Evolutionary conservation across 2,113 vertebrate species (phyloP).

Genomic region (Psilopogon haemacephalus): DNA sequence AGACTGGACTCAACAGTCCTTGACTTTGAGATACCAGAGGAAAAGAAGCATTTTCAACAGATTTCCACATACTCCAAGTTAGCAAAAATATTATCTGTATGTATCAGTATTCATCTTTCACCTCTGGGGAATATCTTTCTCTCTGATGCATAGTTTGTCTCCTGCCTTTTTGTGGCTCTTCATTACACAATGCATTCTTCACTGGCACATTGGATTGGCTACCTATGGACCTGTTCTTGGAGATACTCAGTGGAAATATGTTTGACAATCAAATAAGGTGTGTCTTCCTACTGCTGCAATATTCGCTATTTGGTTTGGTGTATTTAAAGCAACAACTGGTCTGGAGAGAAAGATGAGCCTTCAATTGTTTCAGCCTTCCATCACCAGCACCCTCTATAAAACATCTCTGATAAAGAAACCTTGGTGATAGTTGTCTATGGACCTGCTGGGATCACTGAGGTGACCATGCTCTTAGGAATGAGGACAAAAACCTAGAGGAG

Average conservation of each 20-base stretch:
- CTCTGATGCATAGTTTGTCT: neutral
- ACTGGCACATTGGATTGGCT: fast-evolving
- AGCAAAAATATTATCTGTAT: neutral
- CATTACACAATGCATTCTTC: fast-evolving
- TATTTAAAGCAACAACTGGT: neutral
- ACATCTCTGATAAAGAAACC: neutral
- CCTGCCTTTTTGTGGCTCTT: neutral
- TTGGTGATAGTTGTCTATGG: fast-evolving
- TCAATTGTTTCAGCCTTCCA: neutral
- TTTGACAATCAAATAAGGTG: neutral
- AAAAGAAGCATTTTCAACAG: neutral
- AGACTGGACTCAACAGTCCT: neutral
- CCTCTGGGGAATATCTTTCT: neutral
- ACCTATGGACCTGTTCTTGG: fast-evolving
- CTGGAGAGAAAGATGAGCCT: neutral
- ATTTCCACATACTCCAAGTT: neutral
- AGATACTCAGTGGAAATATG: neutral
- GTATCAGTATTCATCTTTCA: neutral
- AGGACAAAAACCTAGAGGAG: neutral
- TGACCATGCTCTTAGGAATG: neutral
- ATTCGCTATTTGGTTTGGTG: neutral
- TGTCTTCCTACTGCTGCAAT: neutral
- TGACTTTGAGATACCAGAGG: neutral
- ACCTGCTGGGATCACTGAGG: fast-evolving
- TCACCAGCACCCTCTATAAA: neutral